Percentiles rank a stretch among this genome's conserved stretches.
phyloP scores from a whole-genome alignment of 2,888 invertebrate species.

The Gymnoscelis rufifasciata region DNA sequence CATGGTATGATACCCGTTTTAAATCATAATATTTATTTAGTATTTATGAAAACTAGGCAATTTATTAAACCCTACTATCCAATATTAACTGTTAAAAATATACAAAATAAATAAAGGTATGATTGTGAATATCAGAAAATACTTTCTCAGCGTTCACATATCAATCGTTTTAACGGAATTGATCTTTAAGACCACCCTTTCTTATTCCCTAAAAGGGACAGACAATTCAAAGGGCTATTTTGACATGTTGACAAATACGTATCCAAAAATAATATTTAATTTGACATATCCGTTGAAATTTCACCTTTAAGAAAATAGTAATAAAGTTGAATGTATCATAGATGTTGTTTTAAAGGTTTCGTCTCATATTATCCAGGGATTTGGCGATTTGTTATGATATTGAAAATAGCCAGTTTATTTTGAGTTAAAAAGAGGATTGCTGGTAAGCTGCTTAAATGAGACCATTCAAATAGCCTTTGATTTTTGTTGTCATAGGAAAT shows the following conservation, averaged over 20 bases:
- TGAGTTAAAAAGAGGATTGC: slow-evolving; percentile 37
- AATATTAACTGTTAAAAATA: too few species aligned
- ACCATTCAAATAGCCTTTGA: slow-evolving; percentile 22
- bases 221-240: slow-evolving; percentile 74
- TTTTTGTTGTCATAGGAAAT: too few species aligned
- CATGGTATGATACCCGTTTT: too few species aligned
- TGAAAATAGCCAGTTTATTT: slow-evolving; percentile 45
- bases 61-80: too few species aligned
- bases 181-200: slow-evolving; percentile 40
- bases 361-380: slow-evolving; percentile 64
- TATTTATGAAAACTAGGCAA: too few species aligned
- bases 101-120: too few species aligned
- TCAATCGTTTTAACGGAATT: slow-evolving; percentile 53
- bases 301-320: not conserved
- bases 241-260: slow-evolving; percentile 72
- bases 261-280: slow-evolving; percentile 56
- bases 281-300: slow-evolving; percentile 12
- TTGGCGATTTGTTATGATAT: slow-evolving; percentile 63
- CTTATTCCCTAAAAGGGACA: slow-evolving; percentile 38
- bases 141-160: slow-evolving; percentile 1
- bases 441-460: slow-evolving; percentile 43
- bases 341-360: slow-evolving; percentile 43
- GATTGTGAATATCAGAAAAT: too few species aligned
- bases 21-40: too few species aligned
- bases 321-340: slow-evolving; percentile 26